Base-by-base conservation (phyloP, 2,797 vertebrate genomes). In the Acomys russatus region DNA sequence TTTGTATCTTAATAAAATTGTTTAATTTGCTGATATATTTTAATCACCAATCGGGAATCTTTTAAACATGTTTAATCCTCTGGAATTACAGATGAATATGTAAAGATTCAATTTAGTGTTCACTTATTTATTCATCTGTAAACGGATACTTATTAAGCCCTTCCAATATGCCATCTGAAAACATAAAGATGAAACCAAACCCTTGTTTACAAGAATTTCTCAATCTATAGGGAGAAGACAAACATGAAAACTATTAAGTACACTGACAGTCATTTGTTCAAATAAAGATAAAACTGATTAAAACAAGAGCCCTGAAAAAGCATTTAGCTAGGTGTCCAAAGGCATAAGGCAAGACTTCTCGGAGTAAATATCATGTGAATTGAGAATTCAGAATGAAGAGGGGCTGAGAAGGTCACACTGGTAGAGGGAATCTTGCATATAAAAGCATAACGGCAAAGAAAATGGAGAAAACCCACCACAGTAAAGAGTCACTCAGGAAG, bases 1-100 rank as follows among this genome's bases (percentile, higher is more conserved):
- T 87, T 79, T 87, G 70, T 79, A 71, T 87, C 74, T 9, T 38
- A 80, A 30, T 78, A 94, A 94, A 96, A 91, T 73, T 92, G 17
- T 85, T 92, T 93, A 90, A 88, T 93, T 94, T 82, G 54, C 23
- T 92, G n/a, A 66, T 95, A 95, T 96, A 85, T 92, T 96, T 91
- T 94, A 94, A 94, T 95, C 59, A 94, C 64, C 94, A 95, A 94
- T 93, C 51, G 89, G 25, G 9, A 94, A 91, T 92, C 94, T 92
- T 74, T 74, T 89, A 95, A 95, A 91, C 10, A 82, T 73, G 2
- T 20, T 93, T 93, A 96, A 90, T 86, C 74, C 83, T 93, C 35
- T 94, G 6, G 17, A 92, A 94, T 91, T 59, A 20, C 56, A 92
- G 30, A 80, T 88, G n/a, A 92, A 76, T 96, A 70, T 79, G 56